Conservation (phyloP, 1,140 invertebrate species). For the Cydia splendana region DNA sequence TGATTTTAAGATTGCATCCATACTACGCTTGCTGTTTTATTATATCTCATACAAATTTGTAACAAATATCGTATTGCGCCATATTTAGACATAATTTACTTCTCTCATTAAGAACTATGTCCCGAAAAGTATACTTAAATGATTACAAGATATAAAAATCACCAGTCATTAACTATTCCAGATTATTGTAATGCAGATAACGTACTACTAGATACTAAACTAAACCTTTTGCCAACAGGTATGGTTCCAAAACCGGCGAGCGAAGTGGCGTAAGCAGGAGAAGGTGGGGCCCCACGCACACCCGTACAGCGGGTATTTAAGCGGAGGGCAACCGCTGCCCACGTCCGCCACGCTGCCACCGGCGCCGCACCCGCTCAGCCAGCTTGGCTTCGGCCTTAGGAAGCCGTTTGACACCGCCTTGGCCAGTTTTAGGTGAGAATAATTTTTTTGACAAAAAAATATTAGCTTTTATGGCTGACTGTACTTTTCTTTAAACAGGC, state of each 20-base stretch:
- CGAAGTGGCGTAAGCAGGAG: constrained; percentile 96
- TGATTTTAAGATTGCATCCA: too few relatives aligned
- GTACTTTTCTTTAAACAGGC: too few relatives aligned
- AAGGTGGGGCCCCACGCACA: constrained; percentile 96
- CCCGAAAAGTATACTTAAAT: too few relatives aligned
- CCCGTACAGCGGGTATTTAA: constrained; percentile 92
- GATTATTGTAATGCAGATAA: background rate
- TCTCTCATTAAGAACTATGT: too few relatives aligned
- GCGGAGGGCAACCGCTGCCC: constrained; percentile 81
- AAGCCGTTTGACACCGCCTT: constrained; percentile 88
- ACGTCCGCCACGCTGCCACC: constrained; percentile 81
- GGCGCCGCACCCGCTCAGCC: constrained; percentile 87
- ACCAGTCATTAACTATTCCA: too few relatives aligned
- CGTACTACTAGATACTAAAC: constrained; percentile 22
- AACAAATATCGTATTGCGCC: too few relatives aligned
- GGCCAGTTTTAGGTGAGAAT: constrained; percentile 80
- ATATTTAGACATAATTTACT: too few relatives aligned
- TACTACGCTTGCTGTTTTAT: too few relatives aligned
- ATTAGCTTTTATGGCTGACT: too few relatives aligned
- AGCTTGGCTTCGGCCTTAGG: constrained; percentile 86
- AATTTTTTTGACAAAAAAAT: background rate
- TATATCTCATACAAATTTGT: too few relatives aligned
- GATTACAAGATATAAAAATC: too few relatives aligned
- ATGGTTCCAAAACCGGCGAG: constrained; percentile 96
- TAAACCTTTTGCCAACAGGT: constrained; percentile 84